Conservation (phyloP, 64 coral and sea anemone species). For the Dendrophyllia cribrosa region DNA sequence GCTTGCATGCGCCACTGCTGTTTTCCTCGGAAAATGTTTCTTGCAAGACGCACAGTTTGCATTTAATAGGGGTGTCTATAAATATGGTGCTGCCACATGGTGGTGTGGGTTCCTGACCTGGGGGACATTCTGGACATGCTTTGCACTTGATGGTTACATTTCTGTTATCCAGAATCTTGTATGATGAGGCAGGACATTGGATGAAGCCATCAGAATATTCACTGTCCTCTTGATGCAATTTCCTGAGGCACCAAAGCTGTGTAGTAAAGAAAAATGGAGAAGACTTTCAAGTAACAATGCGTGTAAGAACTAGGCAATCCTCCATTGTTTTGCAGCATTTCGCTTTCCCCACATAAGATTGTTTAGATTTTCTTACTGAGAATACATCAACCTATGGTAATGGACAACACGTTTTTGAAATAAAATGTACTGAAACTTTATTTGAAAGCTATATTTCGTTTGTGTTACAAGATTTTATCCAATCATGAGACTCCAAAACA, state of each 20-base stretch:
- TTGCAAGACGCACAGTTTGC: background rate
- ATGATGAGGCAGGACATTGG: background rate
- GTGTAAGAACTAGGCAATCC: no score
- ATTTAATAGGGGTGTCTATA: background rate
- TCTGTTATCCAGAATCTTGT: background rate
- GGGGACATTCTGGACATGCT: background rate
- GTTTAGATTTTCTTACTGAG: no score
- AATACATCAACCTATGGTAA: no score
- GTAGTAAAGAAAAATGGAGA: no score
- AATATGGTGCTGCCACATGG: constrained; percentile 1
- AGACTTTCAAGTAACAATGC: no score
- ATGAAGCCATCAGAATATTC: background rate
- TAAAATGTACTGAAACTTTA: no score
- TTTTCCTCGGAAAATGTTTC: background rate
- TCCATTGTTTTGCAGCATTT: no score
- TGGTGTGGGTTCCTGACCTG: background rate
- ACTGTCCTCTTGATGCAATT: background rate
- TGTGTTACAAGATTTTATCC: no score
- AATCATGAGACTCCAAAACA: no score
- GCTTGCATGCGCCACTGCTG: background rate
- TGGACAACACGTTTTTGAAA: no score
- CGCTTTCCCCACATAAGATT: no score
- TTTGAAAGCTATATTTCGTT: no score
- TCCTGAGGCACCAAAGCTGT: background rate
- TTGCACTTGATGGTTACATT: background rate